Percentiles rank a stretch among this genome's conserved stretches.
Evolutionary conservation across 1,140 invertebrate species (phyloP).

Genomic region (Orchestia grillus): DNA sequence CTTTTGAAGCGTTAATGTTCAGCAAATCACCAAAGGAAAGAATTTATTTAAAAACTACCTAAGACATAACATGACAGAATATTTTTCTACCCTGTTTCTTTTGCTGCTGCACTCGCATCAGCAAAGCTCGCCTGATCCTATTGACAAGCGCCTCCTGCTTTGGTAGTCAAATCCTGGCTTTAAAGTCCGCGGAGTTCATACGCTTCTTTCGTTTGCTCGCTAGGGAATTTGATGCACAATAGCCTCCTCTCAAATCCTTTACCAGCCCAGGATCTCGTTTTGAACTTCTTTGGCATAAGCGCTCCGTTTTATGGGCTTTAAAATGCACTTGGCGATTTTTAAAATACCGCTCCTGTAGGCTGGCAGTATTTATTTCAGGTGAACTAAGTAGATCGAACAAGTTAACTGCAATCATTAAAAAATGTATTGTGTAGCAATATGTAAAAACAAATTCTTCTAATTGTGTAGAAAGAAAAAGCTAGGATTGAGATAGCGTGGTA

Average conservation of each 20-base stretch:
- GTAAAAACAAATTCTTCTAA: too few species aligned
- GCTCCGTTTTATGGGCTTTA: neutral
- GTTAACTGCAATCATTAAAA: too few species aligned
- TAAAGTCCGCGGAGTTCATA: neutral
- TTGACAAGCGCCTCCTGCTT: neutral
- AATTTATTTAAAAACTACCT: too few species aligned
- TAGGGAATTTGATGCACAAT: neutral
- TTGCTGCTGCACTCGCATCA: neutral
- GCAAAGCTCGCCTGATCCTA: neutral
- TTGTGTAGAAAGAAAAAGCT: too few species aligned
- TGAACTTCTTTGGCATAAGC: neutral
- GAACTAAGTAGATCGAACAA: too few species aligned
- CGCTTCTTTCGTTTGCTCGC: neutral
- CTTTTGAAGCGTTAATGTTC: too few species aligned
- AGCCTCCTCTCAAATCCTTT: neutral
- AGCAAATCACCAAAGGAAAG: too few species aligned
- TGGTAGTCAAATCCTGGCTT: neutral
- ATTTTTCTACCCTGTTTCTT: neutral
- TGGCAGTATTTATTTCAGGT: too few species aligned
- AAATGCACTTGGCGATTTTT: neutral
- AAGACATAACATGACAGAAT: too few species aligned
- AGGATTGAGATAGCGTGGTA: too few species aligned
- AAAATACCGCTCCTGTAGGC: too few species aligned
- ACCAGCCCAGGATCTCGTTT: neutral
- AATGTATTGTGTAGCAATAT: too few species aligned